Base-by-base conservation (phyloP, 2,113 vertebrate species). In the Larimichthys crocea region DNA sequence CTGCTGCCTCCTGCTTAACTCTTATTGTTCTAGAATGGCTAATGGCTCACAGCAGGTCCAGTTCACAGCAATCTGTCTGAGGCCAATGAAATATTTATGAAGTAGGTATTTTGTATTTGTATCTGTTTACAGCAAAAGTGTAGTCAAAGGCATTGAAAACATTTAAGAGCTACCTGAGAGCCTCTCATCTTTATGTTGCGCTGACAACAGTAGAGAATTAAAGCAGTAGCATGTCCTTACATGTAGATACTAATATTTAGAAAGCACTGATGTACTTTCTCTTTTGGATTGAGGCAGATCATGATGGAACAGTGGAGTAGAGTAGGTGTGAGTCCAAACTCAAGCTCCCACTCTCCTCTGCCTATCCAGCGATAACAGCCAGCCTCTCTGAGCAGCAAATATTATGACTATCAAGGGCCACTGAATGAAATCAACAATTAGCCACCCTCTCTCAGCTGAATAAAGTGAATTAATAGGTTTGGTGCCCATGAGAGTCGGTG, bases 361-460 rank as follows among this genome's bases (percentile, higher is more conserved):
- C 69, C 80, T 59, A 67, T 81, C 72, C 62, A 79, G 26, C 69
- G 42, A 62, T 80, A 91, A 89, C 80, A 86, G 53, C 86, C 71
- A 57, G 86, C 80, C 79, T 70, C 60, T 76, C 59, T 50, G 74
- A 90, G 79, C 82, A 76, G 59, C 79, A 74, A 83, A 52, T 83
- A 90, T 89, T 87, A 85, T 48, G 79, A 82, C 81, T 50, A 52
- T 71, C 78, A 81, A 73, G 62, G 64, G 86, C 86, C 77, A 82
- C 73, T 75, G 57, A 85, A 85, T 82, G 63, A 89, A 80, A 89
- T 85, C 82, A 86, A 84, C 81, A 74, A 84, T 88, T 71, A 91
- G 77, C 74, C 42, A 52, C 40, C 66, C 10, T 62, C 68, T 16
- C 64, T 57, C 74, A 20, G 22, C 80, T 73, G 50, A 29, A 57